phyloP scores from a whole-genome alignment of 2,888 invertebrate genomes.

The Nasonovia ribisnigri region DNA sequence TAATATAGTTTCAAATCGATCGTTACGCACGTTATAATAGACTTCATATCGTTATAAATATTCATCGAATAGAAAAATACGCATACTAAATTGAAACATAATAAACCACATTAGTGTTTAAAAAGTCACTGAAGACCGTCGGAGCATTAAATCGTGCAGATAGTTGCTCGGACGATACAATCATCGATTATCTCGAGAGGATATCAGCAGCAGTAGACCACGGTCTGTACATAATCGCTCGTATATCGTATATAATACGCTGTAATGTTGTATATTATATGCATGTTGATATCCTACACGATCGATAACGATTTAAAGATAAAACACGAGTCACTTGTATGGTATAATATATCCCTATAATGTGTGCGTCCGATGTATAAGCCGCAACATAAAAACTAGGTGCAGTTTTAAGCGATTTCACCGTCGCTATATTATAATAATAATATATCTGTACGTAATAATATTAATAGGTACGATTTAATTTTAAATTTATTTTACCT shows the following conservation, averaged over 20 bases:
- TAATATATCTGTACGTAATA: background rate
- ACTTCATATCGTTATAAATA: background rate
- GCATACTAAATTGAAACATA: background rate
- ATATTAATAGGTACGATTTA: background rate
- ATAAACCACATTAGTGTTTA: conserved; percentile 8
- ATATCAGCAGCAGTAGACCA: background rate
- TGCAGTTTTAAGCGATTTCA: background rate
- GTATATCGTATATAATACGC: background rate
- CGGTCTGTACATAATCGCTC: background rate
- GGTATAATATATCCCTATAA: background rate
- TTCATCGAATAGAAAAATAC: background rate
- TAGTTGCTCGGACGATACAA: background rate
- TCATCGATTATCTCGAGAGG: background rate
- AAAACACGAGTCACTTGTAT: background rate
- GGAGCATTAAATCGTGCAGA: background rate
- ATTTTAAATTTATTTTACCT: background rate
- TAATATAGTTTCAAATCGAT: background rate
- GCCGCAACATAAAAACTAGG: background rate
- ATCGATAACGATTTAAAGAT: conserved; percentile 10
- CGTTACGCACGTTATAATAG: background rate
- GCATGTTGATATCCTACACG: background rate
- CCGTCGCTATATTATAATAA: background rate
- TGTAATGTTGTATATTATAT: background rate
- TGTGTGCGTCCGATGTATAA: background rate
- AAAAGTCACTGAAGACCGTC: background rate